Conservation (phyloP, 2,888 invertebrate genomes). For the Thera britannica region DNA sequence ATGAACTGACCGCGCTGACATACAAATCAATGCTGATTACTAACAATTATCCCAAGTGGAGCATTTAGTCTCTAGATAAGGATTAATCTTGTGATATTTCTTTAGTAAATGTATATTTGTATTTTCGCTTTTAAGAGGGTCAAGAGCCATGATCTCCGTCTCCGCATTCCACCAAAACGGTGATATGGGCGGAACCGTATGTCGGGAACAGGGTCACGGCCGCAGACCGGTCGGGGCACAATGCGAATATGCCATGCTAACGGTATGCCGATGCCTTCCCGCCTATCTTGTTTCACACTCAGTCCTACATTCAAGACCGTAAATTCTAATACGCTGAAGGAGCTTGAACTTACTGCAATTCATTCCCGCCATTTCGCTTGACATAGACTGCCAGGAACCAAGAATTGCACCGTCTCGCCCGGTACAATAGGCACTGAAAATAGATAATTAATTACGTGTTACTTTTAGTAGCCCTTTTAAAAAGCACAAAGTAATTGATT, state of each 20-base stretch:
- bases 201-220: constrained; percentile 80
- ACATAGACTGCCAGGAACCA: constrained; percentile 78
- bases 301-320: constrained; percentile 24
- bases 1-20: constrained; percentile 22
- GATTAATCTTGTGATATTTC: not conserved
- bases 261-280: constrained; percentile 55
- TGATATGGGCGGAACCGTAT: constrained; percentile 65
- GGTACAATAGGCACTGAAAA: constrained; percentile 84
- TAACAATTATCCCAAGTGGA: constrained; percentile 18
- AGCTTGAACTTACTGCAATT: constrained; percentile 85
- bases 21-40: constrained; percentile 22
- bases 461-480: not conserved
- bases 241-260: constrained; percentile 65
- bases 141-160: constrained; percentile 55
- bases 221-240: constrained; percentile 70
- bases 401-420: constrained; percentile 85
- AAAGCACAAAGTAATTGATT: not conserved
- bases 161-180: constrained; percentile 70
- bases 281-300: constrained; percentile 41
- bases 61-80: constrained; percentile 8
- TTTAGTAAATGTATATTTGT: constrained; percentile 3
- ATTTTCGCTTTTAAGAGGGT: constrained; percentile 48
- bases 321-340: constrained; percentile 8
- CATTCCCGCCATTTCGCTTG: constrained; percentile 65
- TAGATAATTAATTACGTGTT: not conserved